Evolutionary conservation across 2,888 invertebrate genomes (phyloP).

Genomic region (Cheilosia pagana): DNA sequence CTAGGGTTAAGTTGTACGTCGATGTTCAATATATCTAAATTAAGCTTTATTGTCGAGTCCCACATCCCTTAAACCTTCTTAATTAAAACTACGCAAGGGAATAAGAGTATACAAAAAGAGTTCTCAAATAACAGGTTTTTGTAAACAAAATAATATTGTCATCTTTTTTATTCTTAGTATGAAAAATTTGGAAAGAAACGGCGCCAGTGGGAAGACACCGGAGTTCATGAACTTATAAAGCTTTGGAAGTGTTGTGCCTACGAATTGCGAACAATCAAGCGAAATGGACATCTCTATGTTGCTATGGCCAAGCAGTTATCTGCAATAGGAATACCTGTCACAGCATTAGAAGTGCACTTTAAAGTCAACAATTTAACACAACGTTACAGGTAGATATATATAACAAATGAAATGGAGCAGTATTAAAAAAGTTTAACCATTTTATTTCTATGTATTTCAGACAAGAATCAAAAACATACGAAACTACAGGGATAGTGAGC

Average conservation of each 20-base stretch:
- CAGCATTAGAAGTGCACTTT: conserved; percentile 82
- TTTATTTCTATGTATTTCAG: conserved; percentile 62
- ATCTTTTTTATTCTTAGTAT: conserved; percentile 77
- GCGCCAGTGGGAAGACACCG: conserved; percentile 83
- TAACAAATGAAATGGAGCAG: no score
- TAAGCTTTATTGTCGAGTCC: no score
- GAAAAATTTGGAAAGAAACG: conserved; percentile 83
- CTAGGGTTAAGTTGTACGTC: no score
- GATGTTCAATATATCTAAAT: no score
- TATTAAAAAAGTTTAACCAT: not conserved
- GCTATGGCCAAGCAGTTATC: conserved; percentile 83
- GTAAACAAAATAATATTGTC: no score
- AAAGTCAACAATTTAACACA: conserved; percentile 83
- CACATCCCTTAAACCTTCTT: no score
- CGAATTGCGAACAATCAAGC: conserved; percentile 83
- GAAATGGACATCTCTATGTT: conserved; percentile 83
- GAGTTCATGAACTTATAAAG: conserved; percentile 82
- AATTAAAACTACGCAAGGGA: no score
- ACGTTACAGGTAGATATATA: conserved; percentile 78
- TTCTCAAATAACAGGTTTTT: no score
- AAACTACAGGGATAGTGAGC: conserved; percentile 82
- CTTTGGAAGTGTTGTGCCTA: conserved; percentile 83
- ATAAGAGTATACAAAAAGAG: no score
- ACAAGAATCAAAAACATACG: conserved; percentile 82
- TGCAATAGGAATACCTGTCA: conserved; percentile 82